phyloP scores from a whole-genome alignment of 53 echinoderm and acorn worm species.

The Pentamera pediparva region DNA sequence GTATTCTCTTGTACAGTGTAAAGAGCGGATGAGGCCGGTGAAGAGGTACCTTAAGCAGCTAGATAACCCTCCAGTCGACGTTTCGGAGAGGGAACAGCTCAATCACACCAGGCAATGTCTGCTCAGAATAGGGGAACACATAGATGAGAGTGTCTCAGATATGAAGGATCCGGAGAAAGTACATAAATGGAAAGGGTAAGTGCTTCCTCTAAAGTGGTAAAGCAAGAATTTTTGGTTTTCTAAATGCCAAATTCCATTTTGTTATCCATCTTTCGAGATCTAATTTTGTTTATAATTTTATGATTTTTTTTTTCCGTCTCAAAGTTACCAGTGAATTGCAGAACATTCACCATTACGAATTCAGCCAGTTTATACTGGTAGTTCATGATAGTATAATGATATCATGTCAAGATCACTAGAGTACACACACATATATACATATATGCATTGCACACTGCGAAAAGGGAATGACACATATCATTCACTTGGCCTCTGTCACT shows the following conservation, averaged over 20 bases:
- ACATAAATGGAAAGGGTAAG: conserved; percentile 96
- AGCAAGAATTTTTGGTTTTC: too few relatives aligned
- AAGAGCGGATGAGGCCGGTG: conserved; percentile 95
- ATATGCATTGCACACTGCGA: too few relatives aligned
- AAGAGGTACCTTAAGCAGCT: conserved; percentile 87
- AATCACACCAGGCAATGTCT: conserved; percentile 97
- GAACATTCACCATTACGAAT: too few relatives aligned
- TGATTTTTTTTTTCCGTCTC: too few relatives aligned
- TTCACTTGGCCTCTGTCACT: too few relatives aligned
- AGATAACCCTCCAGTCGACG: conserved; percentile 97
- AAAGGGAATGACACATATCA: too few relatives aligned
- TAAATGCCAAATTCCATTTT: too few relatives aligned
- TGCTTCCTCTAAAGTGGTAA: neutral
- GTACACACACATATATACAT: too few relatives aligned
- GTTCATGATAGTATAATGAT: too few relatives aligned
- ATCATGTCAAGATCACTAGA: too few relatives aligned
- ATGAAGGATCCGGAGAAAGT: conserved; percentile 82
- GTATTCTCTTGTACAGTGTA: conserved; percentile 63
- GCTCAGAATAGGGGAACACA: conserved; percentile 93
- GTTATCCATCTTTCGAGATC: neutral
- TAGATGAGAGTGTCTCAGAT: conserved; percentile 85
- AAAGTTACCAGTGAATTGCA: too few relatives aligned
- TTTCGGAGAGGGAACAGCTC: conserved; percentile 86
- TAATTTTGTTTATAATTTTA: neutral
- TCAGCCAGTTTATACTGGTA: too few relatives aligned